These are phyloP conservation scores for Heliconius hewitsoni DNA, from an alignment of 1,140 invertebrate species.

Conservation along the genomic window DNA sequence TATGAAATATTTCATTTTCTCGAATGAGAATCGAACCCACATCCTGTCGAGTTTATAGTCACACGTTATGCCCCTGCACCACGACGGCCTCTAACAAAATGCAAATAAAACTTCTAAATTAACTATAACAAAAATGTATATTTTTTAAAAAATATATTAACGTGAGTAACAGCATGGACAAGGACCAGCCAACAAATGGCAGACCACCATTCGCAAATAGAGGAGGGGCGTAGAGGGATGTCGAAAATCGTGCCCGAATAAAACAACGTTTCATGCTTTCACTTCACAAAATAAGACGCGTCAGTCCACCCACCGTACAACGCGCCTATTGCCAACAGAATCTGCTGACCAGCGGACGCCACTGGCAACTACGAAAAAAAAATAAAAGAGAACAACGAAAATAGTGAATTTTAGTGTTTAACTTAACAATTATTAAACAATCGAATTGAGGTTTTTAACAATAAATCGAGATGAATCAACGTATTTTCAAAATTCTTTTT, in stretches of 20 bases:
- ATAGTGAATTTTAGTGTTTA: conserved; percentile 37
- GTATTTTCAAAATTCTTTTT: conserved; percentile 55
- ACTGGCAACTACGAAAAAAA: conserved; percentile 42
- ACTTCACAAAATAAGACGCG: conserved; percentile 71
- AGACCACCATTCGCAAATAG: conserved; percentile 51
- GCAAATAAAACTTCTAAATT: too few relatives aligned
- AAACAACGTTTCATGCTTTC: conserved; percentile 75
- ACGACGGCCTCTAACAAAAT: too few relatives aligned
- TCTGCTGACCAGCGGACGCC: conserved; percentile 60
- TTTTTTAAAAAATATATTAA: neutral
- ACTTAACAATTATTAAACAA: conserved; percentile 9
- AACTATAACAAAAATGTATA: too few relatives aligned
- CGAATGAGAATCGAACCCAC: too few relatives aligned
- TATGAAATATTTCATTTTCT: too few relatives aligned
- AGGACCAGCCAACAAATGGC: neutral
- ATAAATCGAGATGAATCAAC: conserved; percentile 52
- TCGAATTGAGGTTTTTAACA: conserved; percentile 18
- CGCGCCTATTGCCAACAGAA: conserved; percentile 57
- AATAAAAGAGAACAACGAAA: conserved; percentile 32
- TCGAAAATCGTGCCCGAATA: conserved; percentile 74
- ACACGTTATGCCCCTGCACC: too few relatives aligned
- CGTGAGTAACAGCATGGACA: neutral
- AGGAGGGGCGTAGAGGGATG: conserved; percentile 67
- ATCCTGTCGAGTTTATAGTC: too few relatives aligned
- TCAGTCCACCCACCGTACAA: conserved; percentile 51